Percentiles rank a stretch among this genome's conserved stretches.
Evolutionary conservation across 2,888 invertebrate species (phyloP).

Genomic region (Eupithecia tripunctaria): DNA sequence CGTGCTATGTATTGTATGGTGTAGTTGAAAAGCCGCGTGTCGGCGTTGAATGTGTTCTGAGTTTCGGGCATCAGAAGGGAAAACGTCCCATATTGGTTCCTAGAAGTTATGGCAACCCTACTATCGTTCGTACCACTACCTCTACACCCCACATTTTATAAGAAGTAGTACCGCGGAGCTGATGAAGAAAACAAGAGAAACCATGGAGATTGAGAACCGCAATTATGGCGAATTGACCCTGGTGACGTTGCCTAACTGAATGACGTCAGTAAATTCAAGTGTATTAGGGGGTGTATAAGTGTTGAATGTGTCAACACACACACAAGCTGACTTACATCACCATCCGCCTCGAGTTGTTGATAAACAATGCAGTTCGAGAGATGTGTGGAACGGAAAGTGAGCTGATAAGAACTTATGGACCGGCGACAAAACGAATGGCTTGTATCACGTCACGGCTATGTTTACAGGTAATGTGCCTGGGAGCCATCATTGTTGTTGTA

Average conservation of each 20-base stretch:
- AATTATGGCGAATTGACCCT: neutral
- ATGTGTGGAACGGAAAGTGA: conserved; percentile 5
- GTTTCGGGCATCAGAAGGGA: too few species aligned
- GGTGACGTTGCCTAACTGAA: neutral
- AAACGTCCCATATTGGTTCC: too few species aligned
- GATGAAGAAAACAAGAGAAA: neutral
- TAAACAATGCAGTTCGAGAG: conserved; percentile 15
- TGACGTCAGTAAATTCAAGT: neutral
- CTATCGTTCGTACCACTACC: too few species aligned
- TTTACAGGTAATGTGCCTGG: neutral
- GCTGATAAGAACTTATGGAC: conserved; percentile 5
- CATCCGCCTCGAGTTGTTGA: neutral
- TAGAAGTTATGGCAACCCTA: too few species aligned
- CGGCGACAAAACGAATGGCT: neutral
- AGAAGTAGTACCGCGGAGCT: too few species aligned
- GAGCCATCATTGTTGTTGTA: neutral
- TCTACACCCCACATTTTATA: too few species aligned
- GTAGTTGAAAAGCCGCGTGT: too few species aligned
- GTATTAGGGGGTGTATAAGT: neutral
- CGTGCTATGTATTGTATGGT: too few species aligned
- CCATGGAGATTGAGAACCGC: neutral
- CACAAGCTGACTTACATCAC: neutral
- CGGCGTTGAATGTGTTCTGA: too few species aligned
- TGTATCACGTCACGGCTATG: neutral
- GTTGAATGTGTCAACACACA: neutral